A percentile compares a stretch with the other conserved stretches of the same genome.
Evolutionary conservation across 2,888 invertebrate species (phyloP).

Genomic region (Dromius quadrimaculatus): DNA sequence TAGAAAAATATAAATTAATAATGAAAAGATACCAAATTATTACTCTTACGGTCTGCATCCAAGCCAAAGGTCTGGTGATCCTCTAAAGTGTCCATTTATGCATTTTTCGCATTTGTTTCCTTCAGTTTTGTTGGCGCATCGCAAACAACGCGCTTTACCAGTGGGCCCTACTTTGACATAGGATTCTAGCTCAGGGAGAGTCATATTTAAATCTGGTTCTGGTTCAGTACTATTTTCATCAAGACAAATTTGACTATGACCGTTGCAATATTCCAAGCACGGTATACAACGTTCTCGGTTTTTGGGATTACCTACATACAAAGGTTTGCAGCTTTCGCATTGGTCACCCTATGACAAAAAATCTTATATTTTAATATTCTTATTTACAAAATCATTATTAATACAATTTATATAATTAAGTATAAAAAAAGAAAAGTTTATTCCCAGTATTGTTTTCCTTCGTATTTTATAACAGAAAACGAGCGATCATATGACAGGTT

Average conservation of each 20-base stretch:
- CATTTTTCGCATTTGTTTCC: constrained; percentile 88
- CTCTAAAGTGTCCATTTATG: constrained; percentile 70
- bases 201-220: constrained; percentile 67
- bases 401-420: too few relatives aligned
- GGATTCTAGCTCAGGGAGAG: constrained; percentile 71
- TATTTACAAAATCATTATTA: not conserved
- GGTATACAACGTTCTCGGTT: constrained; percentile 89
- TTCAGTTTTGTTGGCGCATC: constrained; percentile 85
- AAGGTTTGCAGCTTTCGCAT: constrained; percentile 90
- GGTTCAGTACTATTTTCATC: constrained; percentile 67
- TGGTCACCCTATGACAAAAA: constrained; percentile 77
- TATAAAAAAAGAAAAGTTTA: too few relatives aligned
- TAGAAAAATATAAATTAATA: constrained; percentile 18
- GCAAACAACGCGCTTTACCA: constrained; percentile 83
- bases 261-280: constrained; percentile 90
- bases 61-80: constrained; percentile 80
- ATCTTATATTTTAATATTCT: not conserved
- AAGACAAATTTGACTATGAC: constrained; percentile 86
- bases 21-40: not conserved
- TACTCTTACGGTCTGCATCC: constrained; percentile 78
- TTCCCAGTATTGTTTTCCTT: not conserved
- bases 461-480: too few relatives aligned
- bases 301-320: constrained; percentile 91
- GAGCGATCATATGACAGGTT: too few relatives aligned
- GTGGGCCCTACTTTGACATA: constrained; percentile 76